Percentiles rank a stretch among this genome's conserved stretches.
Evolutionary conservation across 2,888 invertebrate species (phyloP).

Genomic region (Drosophila infuscata): DNA sequence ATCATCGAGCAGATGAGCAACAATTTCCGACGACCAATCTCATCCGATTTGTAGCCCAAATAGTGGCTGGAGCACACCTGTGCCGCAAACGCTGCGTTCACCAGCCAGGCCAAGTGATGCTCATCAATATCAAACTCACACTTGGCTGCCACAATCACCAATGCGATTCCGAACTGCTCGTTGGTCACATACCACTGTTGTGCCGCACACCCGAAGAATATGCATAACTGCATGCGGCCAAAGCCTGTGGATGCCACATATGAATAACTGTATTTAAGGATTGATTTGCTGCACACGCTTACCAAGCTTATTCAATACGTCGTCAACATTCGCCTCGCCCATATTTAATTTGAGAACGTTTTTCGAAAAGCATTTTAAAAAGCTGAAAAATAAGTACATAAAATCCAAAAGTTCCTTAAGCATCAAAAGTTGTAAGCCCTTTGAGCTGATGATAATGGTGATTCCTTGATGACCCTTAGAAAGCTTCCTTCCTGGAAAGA

Average conservation of each 20-base stretch:
- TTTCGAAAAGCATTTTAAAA: not conserved
- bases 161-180: slow-evolving; percentile 37
- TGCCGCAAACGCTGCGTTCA: slow-evolving; percentile 16
- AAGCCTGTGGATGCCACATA: slow-evolving; percentile 29
- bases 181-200: slow-evolving; percentile 39
- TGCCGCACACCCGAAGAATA: slow-evolving; percentile 22
- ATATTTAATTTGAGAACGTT: not conserved
- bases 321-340: slow-evolving; percentile 41
- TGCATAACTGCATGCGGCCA: slow-evolving; percentile 38
- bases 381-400: not conserved
- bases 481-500: not conserved
- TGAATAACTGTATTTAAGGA: not conserved
- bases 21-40: slow-evolving; percentile 35
- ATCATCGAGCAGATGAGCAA: slow-evolving; percentile 14
- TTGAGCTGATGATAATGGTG: not conserved
- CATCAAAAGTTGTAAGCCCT: not conserved
- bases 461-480: not conserved
- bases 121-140: slow-evolving; percentile 39
- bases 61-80: slow-evolving; percentile 32
- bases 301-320: slow-evolving; percentile 44
- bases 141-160: slow-evolving; percentile 22
- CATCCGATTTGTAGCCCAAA: slow-evolving; percentile 47
- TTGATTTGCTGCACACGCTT: slow-evolving; percentile 11
- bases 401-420: not conserved
- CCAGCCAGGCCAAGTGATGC: slow-evolving; percentile 36